These are phyloP conservation scores for Mactra quadrangularis DNA, from an alignment of 1,140 invertebrate genomes.

Conservation along the genomic window DNA sequence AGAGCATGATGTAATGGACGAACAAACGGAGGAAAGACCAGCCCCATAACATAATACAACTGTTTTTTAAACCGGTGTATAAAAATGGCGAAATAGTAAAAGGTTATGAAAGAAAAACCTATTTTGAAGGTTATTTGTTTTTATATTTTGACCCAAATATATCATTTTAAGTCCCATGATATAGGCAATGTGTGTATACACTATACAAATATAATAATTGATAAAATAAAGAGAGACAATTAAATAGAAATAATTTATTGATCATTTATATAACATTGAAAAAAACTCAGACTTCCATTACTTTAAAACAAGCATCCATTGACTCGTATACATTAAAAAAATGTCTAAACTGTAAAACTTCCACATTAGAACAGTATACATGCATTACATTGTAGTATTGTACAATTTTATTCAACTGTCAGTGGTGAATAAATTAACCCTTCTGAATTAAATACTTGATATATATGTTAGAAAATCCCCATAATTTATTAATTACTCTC, in stretches of 20 bases:
- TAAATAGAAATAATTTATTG: constrained; percentile 47
- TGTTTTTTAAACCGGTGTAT: too few relatives aligned
- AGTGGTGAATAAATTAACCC: background rate
- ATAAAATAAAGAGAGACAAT: background rate
- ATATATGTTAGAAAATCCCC: background rate
- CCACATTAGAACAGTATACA: background rate
- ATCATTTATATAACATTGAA: constrained; percentile 40
- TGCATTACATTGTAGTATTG: background rate
- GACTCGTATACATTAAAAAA: background rate
- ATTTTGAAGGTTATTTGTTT: too few relatives aligned
- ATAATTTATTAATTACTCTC: background rate
- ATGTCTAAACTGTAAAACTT: background rate
- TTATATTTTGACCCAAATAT: too few relatives aligned
- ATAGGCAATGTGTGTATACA: too few relatives aligned
- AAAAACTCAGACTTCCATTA: constrained; percentile 26
- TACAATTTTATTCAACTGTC: background rate
- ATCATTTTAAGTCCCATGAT: too few relatives aligned
- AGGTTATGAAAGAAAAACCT: too few relatives aligned
- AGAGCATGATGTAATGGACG: too few relatives aligned
- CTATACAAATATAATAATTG: too few relatives aligned
- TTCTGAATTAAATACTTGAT: too few relatives aligned
- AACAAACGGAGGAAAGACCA: too few relatives aligned
- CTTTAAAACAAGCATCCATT: constrained; percentile 11
- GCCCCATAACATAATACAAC: too few relatives aligned
- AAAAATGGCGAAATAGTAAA: too few relatives aligned